These are phyloP conservation scores for Papilio demoleus DNA, from an alignment of 2,888 invertebrate species.

Conservation along the genomic window DNA sequence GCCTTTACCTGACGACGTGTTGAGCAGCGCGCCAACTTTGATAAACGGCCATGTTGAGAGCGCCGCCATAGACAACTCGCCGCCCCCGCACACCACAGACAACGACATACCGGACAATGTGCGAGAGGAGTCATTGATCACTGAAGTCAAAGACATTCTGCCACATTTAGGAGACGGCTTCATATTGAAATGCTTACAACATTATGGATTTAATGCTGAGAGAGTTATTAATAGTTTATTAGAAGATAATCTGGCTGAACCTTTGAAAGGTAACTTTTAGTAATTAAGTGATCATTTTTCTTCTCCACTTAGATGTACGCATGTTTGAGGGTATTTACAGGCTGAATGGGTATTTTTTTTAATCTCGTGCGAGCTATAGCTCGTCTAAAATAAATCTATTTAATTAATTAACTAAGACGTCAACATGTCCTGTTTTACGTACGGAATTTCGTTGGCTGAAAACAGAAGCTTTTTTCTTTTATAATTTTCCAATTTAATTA, in stretches of 20 bases:
- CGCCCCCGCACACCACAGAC: constrained; percentile 53
- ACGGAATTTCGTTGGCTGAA: no score
- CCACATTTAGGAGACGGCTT: constrained; percentile 92
- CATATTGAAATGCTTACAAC: constrained; percentile 88
- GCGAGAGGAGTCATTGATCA: constrained; percentile 80
- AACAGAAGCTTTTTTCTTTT: no score
- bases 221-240: constrained; percentile 89
- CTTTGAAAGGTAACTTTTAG: constrained; percentile 60
- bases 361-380: no score
- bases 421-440: no score
- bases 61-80: constrained; percentile 48
- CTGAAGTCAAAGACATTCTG: constrained; percentile 89
- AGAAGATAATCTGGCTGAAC: constrained; percentile 85
- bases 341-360: no score
- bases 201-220: constrained; percentile 89
- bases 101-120: constrained; percentile 72
- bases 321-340: not conserved
- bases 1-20: constrained; percentile 56
- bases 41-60: constrained; percentile 61
- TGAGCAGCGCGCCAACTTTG: constrained; percentile 43
- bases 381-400: no score
- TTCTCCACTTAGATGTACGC: no score
- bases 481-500: no score
- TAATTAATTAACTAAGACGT: no score
- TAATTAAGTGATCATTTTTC: not conserved